These are phyloP conservation scores for Crambe crambe DNA, from an alignment of 37 sponge, comb jelly and placozoan species.

Conservation along the genomic window DNA sequence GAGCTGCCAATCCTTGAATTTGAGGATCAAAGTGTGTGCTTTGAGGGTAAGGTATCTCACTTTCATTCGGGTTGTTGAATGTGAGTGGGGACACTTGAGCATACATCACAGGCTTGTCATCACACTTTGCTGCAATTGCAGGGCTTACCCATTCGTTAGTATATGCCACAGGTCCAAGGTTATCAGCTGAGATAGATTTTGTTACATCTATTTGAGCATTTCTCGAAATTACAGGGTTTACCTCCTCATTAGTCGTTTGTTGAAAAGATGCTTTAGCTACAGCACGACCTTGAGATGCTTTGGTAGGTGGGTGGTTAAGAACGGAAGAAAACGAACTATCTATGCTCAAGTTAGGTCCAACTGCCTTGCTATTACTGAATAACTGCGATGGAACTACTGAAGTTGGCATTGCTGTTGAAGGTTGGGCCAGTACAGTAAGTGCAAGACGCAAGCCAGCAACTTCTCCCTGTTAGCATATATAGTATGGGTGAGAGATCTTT, in stretches of 20 bases:
- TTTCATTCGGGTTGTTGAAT: not conserved
- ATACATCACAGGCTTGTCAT: not conserved
- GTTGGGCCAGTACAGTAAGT: not conserved
- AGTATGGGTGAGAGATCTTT: not conserved
- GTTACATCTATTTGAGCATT: too few relatives aligned
- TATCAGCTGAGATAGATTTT: not conserved
- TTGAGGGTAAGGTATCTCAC: not conserved
- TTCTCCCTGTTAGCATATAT: constrained; percentile 1
- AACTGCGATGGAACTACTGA: not conserved
- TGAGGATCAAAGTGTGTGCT: too few relatives aligned
- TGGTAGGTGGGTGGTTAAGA: not conserved
- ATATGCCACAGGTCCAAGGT: not conserved
- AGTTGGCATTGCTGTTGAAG: not conserved
- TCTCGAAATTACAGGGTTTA: too few relatives aligned
- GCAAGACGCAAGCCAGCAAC: not conserved
- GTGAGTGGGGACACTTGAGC: constrained; percentile 11
- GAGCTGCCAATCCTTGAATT: too few relatives aligned
- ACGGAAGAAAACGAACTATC: not conserved
- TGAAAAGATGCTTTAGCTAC: too few relatives aligned
- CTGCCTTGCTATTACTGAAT: not conserved
- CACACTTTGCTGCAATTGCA: not conserved
- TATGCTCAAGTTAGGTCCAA: not conserved
- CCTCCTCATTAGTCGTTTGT: too few relatives aligned
- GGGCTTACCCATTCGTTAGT: too few relatives aligned
- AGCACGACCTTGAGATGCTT: too few relatives aligned